Percentiles rank a stretch among this genome's conserved stretches.
phyloP scores from a whole-genome alignment of 1,140 invertebrate species.

The Mycetomoellerius zeteki region DNA sequence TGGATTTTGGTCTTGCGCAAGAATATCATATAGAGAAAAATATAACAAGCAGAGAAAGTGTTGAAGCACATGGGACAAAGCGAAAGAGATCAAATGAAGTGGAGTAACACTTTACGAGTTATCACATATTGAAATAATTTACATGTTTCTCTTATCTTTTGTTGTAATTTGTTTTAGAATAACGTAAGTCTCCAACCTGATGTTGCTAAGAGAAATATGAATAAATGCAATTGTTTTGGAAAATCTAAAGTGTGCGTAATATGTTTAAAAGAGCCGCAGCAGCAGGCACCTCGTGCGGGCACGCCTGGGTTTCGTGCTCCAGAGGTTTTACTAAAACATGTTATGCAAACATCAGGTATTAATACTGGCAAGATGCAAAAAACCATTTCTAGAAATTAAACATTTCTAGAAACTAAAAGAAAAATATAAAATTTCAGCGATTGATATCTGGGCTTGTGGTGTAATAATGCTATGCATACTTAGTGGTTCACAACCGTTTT shows the following conservation, averaged over 20 bases:
- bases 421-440: constrained; percentile 75
- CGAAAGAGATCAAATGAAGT: constrained; percentile 82
- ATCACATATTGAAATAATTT: not conserved
- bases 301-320: constrained; percentile 97
- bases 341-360: constrained; percentile 91
- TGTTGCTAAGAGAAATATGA: constrained; percentile 66
- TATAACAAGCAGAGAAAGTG: constrained; percentile 37
- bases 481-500: constrained; percentile 94
- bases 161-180: constrained; percentile 75
- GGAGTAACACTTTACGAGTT: constrained; percentile 64
- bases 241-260: constrained; percentile 89
- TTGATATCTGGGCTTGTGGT: constrained; percentile 96
- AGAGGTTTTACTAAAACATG: constrained; percentile 94
- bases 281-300: constrained; percentile 93
- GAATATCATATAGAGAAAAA: constrained; percentile 73
- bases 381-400: not conserved
- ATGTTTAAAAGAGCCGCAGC: constrained; percentile 88
- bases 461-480: constrained; percentile 94
- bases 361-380: not conserved
- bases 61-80: constrained; percentile 70
- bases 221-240: constrained; percentile 89
- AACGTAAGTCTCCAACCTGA: constrained; percentile 72
- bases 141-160: not conserved
- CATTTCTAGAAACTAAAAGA: not conserved
- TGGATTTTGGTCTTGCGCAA: constrained; percentile 97